These are phyloP conservation scores for Gymnoscelis rufifasciata DNA, from an alignment of 2,888 invertebrate species.

Conservation along the genomic window DNA sequence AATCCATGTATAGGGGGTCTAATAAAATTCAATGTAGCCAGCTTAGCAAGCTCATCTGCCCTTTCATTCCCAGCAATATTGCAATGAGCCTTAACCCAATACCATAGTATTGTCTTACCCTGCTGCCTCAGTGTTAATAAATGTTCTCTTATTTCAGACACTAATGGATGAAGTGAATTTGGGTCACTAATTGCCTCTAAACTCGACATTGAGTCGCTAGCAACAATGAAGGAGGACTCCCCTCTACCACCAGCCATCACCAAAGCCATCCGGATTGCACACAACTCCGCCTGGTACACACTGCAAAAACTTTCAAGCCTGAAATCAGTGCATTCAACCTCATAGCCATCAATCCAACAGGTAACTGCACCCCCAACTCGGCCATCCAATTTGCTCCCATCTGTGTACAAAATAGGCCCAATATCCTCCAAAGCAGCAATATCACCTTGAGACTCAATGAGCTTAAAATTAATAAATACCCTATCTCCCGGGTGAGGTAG, in stretches of 20 bases:
- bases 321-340: background rate
- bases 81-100: background rate
- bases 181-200: background rate
- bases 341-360: background rate
- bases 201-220: background rate
- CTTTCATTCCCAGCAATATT: background rate
- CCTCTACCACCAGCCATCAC: background rate
- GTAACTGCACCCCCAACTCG: background rate
- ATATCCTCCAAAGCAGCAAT: background rate
- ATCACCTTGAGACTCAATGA: background rate
- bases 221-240: background rate
- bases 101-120: background rate
- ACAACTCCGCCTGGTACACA: background rate
- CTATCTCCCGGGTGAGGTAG: background rate
- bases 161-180: background rate
- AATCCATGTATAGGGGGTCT: background rate
- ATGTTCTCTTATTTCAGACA: background rate
- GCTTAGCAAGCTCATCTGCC: background rate
- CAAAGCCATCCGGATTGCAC: background rate
- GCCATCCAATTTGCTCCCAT: background rate
- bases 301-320: background rate
- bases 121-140: background rate
- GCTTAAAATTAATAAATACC: background rate
- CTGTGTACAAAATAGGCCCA: background rate
- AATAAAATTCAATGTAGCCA: background rate